These are phyloP conservation scores for Protosalanx chinensis DNA, from an alignment of 2,797 vertebrate genomes.

Conservation along the genomic window DNA sequence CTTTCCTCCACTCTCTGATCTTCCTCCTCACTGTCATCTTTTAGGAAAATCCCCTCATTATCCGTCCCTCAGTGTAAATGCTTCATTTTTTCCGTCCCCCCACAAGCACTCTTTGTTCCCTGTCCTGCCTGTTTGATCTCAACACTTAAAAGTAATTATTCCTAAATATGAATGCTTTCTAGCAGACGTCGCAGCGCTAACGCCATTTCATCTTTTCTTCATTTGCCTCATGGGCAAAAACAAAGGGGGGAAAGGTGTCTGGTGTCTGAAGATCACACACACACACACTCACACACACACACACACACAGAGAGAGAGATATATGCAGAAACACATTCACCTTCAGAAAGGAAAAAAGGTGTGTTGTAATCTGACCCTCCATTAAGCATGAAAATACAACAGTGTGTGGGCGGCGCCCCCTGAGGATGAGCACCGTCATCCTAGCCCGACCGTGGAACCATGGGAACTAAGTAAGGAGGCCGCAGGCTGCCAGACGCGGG, in stretches of 20 bases:
- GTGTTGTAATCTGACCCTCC: constrained; percentile 65
- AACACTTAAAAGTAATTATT: constrained; percentile 72
- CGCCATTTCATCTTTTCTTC: constrained; percentile 48
- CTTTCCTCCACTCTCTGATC: constrained; percentile 51
- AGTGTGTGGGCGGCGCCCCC: constrained; percentile 68
- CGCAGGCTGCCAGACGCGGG: constrained; percentile 55
- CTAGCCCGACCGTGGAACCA: constrained; percentile 63
- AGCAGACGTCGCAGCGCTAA: constrained; percentile 55
- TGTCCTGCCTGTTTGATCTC: constrained; percentile 60
- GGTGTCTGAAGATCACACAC: constrained; percentile 40
- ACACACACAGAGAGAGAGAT: constrained; percentile 23
- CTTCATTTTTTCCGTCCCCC: constrained; percentile 57
- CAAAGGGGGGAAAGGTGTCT: constrained; percentile 56
- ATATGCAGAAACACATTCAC: constrained; percentile 25
- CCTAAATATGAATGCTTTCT: constrained; percentile 64
- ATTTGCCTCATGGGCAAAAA: constrained; percentile 62
- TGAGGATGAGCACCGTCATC: constrained; percentile 54
- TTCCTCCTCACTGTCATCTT: constrained; percentile 67
- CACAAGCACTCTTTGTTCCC: constrained; percentile 72
- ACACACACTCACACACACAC: constrained; percentile 35
- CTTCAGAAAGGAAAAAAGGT: constrained; percentile 33
- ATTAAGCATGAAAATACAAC: constrained; percentile 74
- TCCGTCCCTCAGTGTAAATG: constrained; percentile 59
- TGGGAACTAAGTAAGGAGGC: constrained; percentile 66
- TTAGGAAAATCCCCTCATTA: constrained; percentile 77